Evolutionary conservation across 2,113 vertebrate species (phyloP).

Genomic region (Budorcas taxicolor): DNA sequence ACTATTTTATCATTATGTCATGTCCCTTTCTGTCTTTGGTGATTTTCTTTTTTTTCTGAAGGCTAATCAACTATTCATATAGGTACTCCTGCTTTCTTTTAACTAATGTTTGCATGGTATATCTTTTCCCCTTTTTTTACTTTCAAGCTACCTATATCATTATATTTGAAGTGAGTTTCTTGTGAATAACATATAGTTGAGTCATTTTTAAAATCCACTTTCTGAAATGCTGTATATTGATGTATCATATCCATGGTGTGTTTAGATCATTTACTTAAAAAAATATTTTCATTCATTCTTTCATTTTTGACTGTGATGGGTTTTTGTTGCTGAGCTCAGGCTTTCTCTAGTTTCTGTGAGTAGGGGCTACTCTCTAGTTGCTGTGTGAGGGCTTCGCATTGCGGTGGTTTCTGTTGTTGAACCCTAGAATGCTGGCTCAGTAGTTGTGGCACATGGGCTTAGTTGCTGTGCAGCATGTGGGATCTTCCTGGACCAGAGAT

Average conservation of each 20-base stretch:
- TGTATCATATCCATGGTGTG: not conserved
- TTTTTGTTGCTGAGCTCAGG: not conserved
- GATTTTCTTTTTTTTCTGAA: not conserved
- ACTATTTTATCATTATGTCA: not conserved
- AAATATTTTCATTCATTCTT: not conserved
- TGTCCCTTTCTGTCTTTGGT: not conserved
- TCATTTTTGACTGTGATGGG: not conserved
- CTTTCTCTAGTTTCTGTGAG: not conserved
- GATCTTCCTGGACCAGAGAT: not conserved
- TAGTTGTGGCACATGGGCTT: not conserved
- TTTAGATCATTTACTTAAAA: not conserved
- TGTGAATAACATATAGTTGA: not conserved
- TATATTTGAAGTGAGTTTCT: conserved; percentile 4
- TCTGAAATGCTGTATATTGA: not conserved
- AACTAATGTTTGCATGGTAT: not conserved
- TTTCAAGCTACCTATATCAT: not conserved
- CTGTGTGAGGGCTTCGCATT: not conserved
- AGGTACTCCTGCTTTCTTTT: not conserved
- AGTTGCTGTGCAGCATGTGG: not conserved
- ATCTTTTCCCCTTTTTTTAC: not conserved
- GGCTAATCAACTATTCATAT: not conserved
- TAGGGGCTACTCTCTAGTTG: not conserved
- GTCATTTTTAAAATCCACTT: not conserved
- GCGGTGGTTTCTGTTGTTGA: not conserved
- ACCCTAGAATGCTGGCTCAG: not conserved